These are phyloP conservation scores for Ormyrus labotus DNA, from an alignment of 2,888 invertebrate species.

Conservation along the genomic window DNA sequence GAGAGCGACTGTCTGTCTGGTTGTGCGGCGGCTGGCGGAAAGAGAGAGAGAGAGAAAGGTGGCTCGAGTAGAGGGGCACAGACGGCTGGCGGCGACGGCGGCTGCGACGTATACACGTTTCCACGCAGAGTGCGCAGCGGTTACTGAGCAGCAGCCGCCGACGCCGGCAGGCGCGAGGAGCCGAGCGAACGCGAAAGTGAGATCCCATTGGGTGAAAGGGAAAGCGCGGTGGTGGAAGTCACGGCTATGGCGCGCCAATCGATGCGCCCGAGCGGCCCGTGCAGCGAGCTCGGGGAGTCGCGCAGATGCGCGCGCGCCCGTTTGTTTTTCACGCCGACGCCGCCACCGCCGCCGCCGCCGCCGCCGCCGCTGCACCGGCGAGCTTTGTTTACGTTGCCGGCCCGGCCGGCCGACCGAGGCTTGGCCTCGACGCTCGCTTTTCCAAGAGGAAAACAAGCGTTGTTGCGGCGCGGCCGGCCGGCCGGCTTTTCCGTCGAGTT, in stretches of 20 bases:
- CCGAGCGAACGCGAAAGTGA: slow-evolving; percentile 73
- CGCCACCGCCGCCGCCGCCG: slow-evolving; percentile 16
- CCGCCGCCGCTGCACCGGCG: slow-evolving; percentile 6
- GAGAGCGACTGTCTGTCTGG: no score
- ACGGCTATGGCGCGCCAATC: slow-evolving; percentile 74
- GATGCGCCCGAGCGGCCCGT: slow-evolving; percentile 68
- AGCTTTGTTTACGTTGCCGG: no score
- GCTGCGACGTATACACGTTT: slow-evolving; percentile 28
- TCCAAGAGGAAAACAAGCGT: no score
- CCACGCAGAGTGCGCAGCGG: slow-evolving; percentile 53
- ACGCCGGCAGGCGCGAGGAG: slow-evolving; percentile 53
- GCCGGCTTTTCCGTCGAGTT: no score
- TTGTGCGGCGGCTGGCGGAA: no score
- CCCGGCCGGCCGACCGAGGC: no score
- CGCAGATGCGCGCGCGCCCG: slow-evolving; percentile 36
- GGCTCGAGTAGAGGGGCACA: background rate
- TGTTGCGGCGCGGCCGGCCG: no score
- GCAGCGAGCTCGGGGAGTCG: slow-evolving; percentile 56
- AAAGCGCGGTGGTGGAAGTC: slow-evolving; percentile 75
- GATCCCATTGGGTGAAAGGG: slow-evolving; percentile 76
- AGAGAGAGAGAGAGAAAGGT: no score
- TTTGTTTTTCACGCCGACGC: background rate
- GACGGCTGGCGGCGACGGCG: background rate
- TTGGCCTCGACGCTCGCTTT: no score
- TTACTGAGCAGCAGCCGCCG: slow-evolving; percentile 46